A percentile compares a stretch with the other conserved stretches of the same genome.
phyloP scores from a whole-genome alignment of 2,888 invertebrate genomes.

The Eurytoma adleriae region DNA sequence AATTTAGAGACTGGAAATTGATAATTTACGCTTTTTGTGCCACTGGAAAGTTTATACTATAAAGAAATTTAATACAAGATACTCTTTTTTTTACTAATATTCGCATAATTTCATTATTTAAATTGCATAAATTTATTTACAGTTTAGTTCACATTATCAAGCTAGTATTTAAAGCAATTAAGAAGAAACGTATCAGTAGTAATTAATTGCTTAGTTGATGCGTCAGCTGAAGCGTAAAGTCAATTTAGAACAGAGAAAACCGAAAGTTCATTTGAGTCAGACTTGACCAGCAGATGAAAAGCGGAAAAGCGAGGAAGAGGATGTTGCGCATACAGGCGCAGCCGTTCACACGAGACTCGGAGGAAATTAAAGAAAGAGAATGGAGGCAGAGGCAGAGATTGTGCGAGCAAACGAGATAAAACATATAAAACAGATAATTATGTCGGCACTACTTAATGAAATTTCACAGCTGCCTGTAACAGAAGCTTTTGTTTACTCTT shows the following conservation, averaged over 20 bases:
- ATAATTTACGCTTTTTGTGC: too few species aligned
- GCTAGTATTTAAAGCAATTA: too few species aligned
- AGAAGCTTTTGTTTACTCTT: conserved; percentile 12
- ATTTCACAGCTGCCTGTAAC: conserved; percentile 29
- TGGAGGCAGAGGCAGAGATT: conserved; percentile 5
- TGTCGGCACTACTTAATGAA: conserved; percentile 34
- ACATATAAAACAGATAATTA: conserved; percentile 35
- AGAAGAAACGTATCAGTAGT: too few species aligned
- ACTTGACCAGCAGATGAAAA: conserved; percentile 22
- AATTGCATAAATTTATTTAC: too few species aligned
- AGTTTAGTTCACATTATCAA: too few species aligned
- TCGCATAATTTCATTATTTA: too few species aligned
- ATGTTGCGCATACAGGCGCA: background rate
- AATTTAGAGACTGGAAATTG: too few species aligned
- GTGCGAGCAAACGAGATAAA: conserved; percentile 30
- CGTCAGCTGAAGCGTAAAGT: conserved; percentile 32
- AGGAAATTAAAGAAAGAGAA: conserved; percentile 42
- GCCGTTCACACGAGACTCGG: background rate
- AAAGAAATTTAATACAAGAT: too few species aligned
- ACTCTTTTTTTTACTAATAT: too few species aligned
- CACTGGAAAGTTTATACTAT: too few species aligned
- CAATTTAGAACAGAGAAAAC: conserved; percentile 13
- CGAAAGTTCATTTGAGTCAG: conserved; percentile 21
- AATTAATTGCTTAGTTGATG: too few species aligned
- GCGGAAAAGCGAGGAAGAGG: background rate